Evolutionary conservation across 1,140 invertebrate species (phyloP).

Genomic region (Panagrolaimus sp.): DNA sequence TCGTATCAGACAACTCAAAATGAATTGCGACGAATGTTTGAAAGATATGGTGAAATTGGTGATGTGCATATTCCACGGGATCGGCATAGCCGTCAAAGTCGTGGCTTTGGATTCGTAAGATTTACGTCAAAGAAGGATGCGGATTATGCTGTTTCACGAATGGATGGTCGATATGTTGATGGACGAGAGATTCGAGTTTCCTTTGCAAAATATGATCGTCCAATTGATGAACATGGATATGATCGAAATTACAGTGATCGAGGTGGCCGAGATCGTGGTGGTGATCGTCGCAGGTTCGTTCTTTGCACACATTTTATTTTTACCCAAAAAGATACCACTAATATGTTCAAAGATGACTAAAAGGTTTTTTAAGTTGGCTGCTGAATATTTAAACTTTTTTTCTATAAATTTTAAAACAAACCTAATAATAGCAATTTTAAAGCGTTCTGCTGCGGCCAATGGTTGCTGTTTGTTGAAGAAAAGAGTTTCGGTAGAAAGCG

Average conservation of each 20-base stretch:
- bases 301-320: not conserved
- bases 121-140: conserved; percentile 33
- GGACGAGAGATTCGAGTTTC: conserved; percentile 33
- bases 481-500: not conserved
- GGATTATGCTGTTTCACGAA: conserved; percentile 27
- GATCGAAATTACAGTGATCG: not conserved
- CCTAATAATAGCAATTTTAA: conserved; percentile 3
- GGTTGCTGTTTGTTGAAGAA: conserved; percentile 3
- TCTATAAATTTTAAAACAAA: not conserved
- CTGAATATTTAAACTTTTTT: not conserved
- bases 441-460: not conserved
- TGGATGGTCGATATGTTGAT: conserved; percentile 26
- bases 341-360: too few species aligned
- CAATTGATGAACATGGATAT: conserved; percentile 28
- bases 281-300: not conserved
- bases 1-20: conserved; percentile 8
- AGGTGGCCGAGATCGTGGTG: not conserved
- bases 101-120: conserved; percentile 37
- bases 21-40: conserved; percentile 36
- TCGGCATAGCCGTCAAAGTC: conserved; percentile 25
- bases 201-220: conserved; percentile 36
- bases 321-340: too few species aligned
- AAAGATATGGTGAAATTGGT: conserved; percentile 39
- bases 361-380: too few species aligned
- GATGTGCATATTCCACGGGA: conserved; percentile 38